Evolutionary conservation across 2,113 vertebrate genomes (phyloP).

Genomic region (Theristicus caerulescens): DNA sequence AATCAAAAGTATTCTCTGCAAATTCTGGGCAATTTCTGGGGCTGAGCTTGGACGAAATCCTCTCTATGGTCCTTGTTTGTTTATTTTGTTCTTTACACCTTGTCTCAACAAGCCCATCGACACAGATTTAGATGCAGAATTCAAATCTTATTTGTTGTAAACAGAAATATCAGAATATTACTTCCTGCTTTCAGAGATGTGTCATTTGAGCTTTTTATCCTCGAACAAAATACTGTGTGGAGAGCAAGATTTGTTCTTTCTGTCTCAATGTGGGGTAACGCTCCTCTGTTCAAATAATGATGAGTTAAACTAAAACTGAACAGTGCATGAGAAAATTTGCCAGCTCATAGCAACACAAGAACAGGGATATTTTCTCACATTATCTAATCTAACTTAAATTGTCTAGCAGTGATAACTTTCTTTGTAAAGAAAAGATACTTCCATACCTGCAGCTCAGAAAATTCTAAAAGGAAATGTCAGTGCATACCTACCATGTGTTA

Average conservation of each 20-base stretch:
- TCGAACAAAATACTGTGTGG: background rate
- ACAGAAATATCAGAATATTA: background rate
- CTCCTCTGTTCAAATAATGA: background rate
- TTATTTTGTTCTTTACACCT: background rate
- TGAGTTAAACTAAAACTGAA: background rate
- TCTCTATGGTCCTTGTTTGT: background rate
- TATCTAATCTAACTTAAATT: background rate
- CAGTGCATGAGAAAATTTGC: background rate
- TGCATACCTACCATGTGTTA: background rate
- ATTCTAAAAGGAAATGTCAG: background rate
- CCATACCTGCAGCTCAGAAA: background rate
- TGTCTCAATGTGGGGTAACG: background rate
- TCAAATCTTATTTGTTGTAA: background rate
- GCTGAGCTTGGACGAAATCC: background rate
- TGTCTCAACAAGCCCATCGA: background rate
- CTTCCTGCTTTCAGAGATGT: background rate
- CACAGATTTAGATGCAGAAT: background rate
- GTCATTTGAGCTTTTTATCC: background rate
- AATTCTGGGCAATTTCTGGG: background rate
- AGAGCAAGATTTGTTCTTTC: background rate
- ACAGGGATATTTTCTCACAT: background rate
- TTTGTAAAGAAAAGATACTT: background rate
- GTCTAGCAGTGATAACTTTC: background rate
- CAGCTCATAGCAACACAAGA: background rate
- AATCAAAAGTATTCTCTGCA: background rate